These are phyloP conservation scores for Acropora yongei DNA, from an alignment of 64 coral and sea anemone species.

Conservation along the genomic window DNA sequence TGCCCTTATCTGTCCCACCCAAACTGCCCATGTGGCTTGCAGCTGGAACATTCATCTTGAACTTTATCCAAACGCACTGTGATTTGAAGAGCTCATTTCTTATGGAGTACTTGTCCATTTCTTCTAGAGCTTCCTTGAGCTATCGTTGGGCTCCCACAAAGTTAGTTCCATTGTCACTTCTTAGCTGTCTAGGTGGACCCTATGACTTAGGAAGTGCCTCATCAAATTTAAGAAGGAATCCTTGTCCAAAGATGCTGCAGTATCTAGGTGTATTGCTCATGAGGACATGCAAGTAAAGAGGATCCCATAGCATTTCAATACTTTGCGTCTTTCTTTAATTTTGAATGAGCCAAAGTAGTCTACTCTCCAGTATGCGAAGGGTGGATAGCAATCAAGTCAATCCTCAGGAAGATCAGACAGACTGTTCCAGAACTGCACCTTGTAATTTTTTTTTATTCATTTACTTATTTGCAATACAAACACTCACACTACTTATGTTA, in stretches of 20 bases:
- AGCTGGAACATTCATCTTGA: constrained; percentile 47
- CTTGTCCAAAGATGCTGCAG: neutral
- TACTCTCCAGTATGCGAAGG: too few relatives aligned
- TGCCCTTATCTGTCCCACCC: constrained; percentile 22
- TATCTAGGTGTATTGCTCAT: neutral
- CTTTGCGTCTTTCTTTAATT: too few relatives aligned
- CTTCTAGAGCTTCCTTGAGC: neutral
- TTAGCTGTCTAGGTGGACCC: neutral
- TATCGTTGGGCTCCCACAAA: too few relatives aligned
- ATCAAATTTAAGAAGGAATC: neutral
- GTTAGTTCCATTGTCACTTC: too few relatives aligned
- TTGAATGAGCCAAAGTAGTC: too few relatives aligned
- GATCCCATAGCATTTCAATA: too few relatives aligned
- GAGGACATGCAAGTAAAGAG: neutral
- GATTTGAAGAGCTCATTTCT: neutral
- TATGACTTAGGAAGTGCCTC: neutral
- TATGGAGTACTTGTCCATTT: constrained; percentile 2
- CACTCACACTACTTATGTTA: too few relatives aligned
- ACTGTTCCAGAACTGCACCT: too few relatives aligned
- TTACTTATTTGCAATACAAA: too few relatives aligned
- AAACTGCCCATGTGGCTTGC: constrained; percentile 25
- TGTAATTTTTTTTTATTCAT: too few relatives aligned
- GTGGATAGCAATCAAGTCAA: too few relatives aligned
- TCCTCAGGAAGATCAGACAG: too few relatives aligned
- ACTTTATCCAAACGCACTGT: constrained; percentile 19